A percentile compares a stretch with the other conserved stretches of the same genome.
phyloP scores from a whole-genome alignment of 2,113 vertebrate species.

The Solenodon paradoxus region DNA sequence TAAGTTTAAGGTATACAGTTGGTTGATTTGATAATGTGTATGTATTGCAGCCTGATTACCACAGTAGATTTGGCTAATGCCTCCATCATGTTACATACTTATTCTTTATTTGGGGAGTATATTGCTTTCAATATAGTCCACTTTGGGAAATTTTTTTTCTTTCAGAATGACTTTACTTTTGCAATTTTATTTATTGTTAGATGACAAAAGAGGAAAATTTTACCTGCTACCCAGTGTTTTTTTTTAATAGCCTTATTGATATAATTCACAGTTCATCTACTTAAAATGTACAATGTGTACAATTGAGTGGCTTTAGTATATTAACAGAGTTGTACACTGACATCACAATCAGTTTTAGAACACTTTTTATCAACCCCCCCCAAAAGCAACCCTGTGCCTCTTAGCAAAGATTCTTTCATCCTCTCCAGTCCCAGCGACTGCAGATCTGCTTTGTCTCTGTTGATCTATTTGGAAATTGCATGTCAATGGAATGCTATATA shows the following conservation, averaged over 20 bases:
- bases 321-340: background rate
- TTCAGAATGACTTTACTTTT: background rate
- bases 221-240: background rate
- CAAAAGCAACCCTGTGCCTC: background rate
- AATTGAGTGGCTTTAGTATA: background rate
- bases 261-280: background rate
- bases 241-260: background rate
- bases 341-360: background rate
- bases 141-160: background rate
- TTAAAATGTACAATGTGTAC: background rate
- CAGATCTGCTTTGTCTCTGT: background rate
- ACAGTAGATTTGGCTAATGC: background rate
- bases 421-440: background rate
- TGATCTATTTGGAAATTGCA: background rate
- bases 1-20: background rate
- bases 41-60: background rate
- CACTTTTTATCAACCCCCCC: background rate
- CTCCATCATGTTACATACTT: background rate
- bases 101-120: background rate
- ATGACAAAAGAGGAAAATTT: background rate
- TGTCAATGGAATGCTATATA: background rate
- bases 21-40: background rate
- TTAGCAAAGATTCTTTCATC: background rate
- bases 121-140: background rate
- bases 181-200: background rate